These are phyloP conservation scores for Oostethus manadensis DNA, from an alignment of 2,113 vertebrate genomes.

Conservation along the genomic window DNA sequence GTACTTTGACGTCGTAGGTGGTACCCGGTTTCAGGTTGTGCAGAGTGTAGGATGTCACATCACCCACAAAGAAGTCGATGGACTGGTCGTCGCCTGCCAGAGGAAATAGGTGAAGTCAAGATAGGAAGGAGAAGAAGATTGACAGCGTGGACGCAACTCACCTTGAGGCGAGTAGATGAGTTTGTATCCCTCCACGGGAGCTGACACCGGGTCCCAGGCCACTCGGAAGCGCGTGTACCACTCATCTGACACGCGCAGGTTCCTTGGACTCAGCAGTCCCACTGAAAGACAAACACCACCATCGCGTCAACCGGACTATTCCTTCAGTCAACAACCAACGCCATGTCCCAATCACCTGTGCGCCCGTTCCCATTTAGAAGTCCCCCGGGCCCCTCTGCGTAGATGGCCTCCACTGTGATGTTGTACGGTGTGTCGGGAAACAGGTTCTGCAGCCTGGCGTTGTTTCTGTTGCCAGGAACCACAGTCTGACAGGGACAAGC, in stretches of 20 bases:
- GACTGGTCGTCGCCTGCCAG: constrained; percentile 76
- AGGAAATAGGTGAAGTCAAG: neutral
- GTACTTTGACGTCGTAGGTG: constrained; percentile 86
- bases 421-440: constrained; percentile 87
- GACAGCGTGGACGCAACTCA: constrained; percentile 48
- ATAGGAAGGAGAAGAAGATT: neutral
- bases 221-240: constrained; percentile 98
- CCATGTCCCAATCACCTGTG: constrained; percentile 72
- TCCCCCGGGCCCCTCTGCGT: constrained; percentile 85
- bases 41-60: constrained; percentile 85
- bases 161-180: constrained; percentile 86
- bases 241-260: constrained; percentile 92
- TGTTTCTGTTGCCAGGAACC: constrained; percentile 92
- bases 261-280: constrained; percentile 84
- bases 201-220: constrained; percentile 86
- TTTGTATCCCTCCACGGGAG: constrained; percentile 90
- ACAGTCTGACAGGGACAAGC: constrained; percentile 70
- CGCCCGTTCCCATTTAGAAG: constrained; percentile 83
- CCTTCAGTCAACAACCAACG: neutral
- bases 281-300: constrained; percentile 63
- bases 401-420: constrained; percentile 89
- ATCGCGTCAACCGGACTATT: neutral
- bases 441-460: constrained; percentile 82
- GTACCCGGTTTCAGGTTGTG: constrained; percentile 91
- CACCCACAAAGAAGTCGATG: constrained; percentile 89